Evolutionary conservation across 2,888 invertebrate genomes (phyloP), one percentile per base, ranked within the genome.

Genomic region (Drosophila tripunctata): DNA sequence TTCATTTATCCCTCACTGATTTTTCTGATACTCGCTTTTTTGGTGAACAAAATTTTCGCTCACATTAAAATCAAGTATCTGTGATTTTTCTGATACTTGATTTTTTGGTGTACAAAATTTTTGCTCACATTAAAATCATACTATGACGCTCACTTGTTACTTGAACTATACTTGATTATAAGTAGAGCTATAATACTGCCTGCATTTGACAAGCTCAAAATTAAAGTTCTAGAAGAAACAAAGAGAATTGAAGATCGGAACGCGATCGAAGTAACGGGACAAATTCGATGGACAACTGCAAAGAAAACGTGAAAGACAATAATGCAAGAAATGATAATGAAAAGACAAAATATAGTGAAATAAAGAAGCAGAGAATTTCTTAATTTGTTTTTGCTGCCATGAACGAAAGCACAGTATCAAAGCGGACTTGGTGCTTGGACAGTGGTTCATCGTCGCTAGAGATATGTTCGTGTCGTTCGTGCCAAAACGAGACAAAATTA

Each of bases 321-420:
- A 10, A 10, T 27, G 8, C 27, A 6, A 27, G 27, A 27, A 27
- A 27, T 10, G 8, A 27, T 10, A 27, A 27, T 27, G 27, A 27
- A 27, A 27, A 27, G 27, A 2, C 2, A 27, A 27, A 10, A 8
- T 10, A 10, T 27, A 10, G 3, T 27, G 27, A 27, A 10, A 8
- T 2, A 10, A 10, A 27, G 2, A 27, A 27, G 10, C 3, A 36
- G 15, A 36, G 8, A 19, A 22, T 19, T 2, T 51, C 38, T 10
- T 51, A 24, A 38, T 10, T 27, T 15, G 36, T 24, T 30, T 50
- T 24, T 40, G 35, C 35, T 35, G 38, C 17, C 36, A 19, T 27
- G 38, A 33, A 35, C 43, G 35, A 30, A 61, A 44, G 10, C n/a
- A 40, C 12, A 5, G 33, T 14, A n/a, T 14, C 15, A 38, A 38